These are phyloP conservation scores for Cyprinodon tularosa DNA, from an alignment of 2,113 vertebrate species.

Conservation along the genomic window DNA sequence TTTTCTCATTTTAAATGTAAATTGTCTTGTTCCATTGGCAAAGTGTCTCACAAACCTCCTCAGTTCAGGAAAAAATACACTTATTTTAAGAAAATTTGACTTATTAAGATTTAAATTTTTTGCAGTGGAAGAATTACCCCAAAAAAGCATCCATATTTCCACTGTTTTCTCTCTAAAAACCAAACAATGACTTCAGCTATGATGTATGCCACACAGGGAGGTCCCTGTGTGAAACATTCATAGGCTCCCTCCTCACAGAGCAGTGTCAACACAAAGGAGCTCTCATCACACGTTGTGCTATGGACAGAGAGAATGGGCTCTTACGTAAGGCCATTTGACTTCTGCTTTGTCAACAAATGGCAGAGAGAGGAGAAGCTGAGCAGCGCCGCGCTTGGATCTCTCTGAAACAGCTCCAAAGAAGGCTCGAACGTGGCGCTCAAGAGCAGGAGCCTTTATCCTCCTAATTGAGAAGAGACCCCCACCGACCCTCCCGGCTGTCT, in stretches of 20 bases:
- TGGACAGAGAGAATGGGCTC: conserved; percentile 38
- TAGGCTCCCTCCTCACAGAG: conserved; percentile 43
- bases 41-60: no score
- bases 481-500: conserved; percentile 54
- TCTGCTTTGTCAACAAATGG: conserved; percentile 80
- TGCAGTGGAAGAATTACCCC: not conserved
- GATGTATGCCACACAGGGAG: conserved; percentile 25
- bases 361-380: conserved; percentile 67
- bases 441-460: conserved; percentile 64
- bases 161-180: conserved; percentile 14
- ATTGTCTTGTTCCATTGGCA: no score
- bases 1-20: no score
- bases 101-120: no score
- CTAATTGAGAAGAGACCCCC: conserved; percentile 66
- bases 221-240: conserved; percentile 31
- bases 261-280: conserved; percentile 60
- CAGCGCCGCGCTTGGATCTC: conserved; percentile 56
- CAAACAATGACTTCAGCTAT: conserved; percentile 25
- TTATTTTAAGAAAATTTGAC: no score
- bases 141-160: not conserved
- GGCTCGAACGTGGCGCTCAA: conserved; percentile 67
- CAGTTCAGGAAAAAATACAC: no score
- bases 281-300: conserved; percentile 49
- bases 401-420: conserved; percentile 81
- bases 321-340: conserved; percentile 75